These are phyloP conservation scores for Thaumatotibia leucotreta DNA, from an alignment of 1,140 invertebrate species.

Conservation along the genomic window DNA sequence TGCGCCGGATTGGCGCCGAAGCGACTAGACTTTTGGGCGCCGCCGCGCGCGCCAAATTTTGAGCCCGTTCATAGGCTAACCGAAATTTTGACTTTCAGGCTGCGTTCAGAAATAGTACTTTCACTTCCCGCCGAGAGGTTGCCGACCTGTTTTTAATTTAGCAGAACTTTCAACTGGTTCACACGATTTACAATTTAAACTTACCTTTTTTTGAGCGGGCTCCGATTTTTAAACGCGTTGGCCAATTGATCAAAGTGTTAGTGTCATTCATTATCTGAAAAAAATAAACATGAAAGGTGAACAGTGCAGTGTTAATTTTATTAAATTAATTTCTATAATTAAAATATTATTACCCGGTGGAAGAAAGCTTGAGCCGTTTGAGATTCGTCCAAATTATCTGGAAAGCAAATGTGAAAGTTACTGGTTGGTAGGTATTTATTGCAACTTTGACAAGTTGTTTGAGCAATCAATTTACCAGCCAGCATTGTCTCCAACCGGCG, in stretches of 20 bases:
- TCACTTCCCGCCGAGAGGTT: background rate
- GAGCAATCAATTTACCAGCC: too few species aligned
- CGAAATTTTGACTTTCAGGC: conserved; percentile 5
- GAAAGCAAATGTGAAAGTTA: conserved; percentile 20
- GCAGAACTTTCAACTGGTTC: too few species aligned
- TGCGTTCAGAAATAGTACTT: conserved; percentile 17
- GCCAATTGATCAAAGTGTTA: conserved; percentile 95
- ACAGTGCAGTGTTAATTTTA: background rate
- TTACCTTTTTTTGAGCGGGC: conserved; percentile 98
- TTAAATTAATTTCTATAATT: background rate
- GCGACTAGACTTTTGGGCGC: conserved; percentile 27
- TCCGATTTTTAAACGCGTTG: conserved; percentile 95
- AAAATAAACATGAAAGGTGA: conserved; percentile 24
- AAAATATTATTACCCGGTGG: conserved; percentile 76
- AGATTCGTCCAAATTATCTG: conserved; percentile 75
- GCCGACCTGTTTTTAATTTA: background rate
- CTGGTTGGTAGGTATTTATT: too few species aligned
- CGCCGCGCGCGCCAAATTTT: conserved; percentile 21
- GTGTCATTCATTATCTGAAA: conserved; percentile 94
- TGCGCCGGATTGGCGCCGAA: conserved; percentile 57
- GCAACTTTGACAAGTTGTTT: too few species aligned
- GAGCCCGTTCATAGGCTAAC: conserved; percentile 23
- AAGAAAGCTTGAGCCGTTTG: conserved; percentile 83
- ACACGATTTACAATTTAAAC: too few species aligned
- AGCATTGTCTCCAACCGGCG: conserved; percentile 94